A percentile compares a stretch with the other conserved stretches of the same genome.
These are phyloP conservation scores for Solea senegalensis DNA, from an alignment of 2,113 vertebrate species.

Conservation along the genomic window DNA sequence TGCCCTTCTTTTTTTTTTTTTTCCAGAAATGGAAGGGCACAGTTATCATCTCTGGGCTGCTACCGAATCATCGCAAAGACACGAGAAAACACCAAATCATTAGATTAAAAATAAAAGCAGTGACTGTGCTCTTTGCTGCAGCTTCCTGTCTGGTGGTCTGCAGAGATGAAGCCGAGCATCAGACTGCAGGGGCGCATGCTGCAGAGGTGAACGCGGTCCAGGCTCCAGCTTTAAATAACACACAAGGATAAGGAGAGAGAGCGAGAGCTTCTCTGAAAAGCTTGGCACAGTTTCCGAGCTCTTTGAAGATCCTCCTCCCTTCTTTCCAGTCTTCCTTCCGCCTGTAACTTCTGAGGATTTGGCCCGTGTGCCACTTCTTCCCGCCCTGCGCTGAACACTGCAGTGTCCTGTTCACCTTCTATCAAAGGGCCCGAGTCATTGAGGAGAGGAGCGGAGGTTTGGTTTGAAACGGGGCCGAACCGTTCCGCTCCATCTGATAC, in stretches of 20 bases:
- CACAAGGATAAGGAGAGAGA: slow-evolving; percentile 26
- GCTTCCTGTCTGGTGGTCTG: slow-evolving; percentile 40
- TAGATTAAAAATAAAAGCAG: background rate
- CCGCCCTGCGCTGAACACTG: slow-evolving; percentile 28
- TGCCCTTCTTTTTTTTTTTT: slow-evolving; percentile 22
- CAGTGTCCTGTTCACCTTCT: slow-evolving; percentile 31
- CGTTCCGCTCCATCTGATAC: too few species aligned
- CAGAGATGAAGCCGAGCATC: background rate
- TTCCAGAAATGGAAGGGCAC: slow-evolving; percentile 35
- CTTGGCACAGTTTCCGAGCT: slow-evolving; percentile 20
- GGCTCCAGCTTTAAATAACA: slow-evolving; percentile 30
- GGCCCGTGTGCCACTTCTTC: slow-evolving; percentile 37
- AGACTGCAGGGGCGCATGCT: background rate
- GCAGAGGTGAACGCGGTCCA: slow-evolving; percentile 8
- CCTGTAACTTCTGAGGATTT: slow-evolving; percentile 26
- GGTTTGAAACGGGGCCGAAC: slow-evolving; percentile 37
- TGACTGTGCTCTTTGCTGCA: slow-evolving; percentile 5
- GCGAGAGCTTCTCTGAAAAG: slow-evolving; percentile 27
- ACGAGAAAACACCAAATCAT: slow-evolving; percentile 3
- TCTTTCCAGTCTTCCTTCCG: slow-evolving; percentile 17
- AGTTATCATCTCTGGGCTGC: slow-evolving; percentile 22
- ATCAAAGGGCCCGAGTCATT: slow-evolving; percentile 52
- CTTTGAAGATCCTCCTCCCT: slow-evolving; percentile 51
- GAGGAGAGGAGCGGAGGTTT: slow-evolving; percentile 26
- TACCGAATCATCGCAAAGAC: background rate